Evolutionary conservation across 2,113 vertebrate genomes (phyloP).

Genomic region (Neotoma lepida): DNA sequence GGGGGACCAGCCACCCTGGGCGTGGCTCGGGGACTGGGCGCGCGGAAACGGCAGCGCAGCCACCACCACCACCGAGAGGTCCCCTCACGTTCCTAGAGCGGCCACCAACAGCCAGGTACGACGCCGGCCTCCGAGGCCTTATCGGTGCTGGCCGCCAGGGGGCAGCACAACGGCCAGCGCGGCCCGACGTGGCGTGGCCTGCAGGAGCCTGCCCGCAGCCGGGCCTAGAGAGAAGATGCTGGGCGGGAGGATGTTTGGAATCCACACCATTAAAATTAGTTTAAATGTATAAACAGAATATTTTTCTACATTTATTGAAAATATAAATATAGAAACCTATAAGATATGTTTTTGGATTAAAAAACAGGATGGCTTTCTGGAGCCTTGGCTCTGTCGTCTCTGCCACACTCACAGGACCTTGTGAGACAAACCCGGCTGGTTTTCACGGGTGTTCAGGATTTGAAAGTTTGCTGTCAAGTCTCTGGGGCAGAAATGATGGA

Average conservation of each 20-base stretch:
- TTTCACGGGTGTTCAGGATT: background rate
- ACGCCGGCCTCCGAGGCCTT: background rate
- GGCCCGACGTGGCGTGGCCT: conserved; percentile 53
- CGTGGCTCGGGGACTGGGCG: background rate
- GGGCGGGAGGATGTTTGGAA: background rate
- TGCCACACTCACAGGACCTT: background rate
- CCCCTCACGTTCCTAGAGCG: conserved; percentile 67
- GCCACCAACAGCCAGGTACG: conserved; percentile 65
- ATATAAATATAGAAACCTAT: too few species aligned
- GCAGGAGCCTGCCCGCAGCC: background rate
- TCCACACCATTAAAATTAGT: background rate
- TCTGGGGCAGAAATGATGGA: background rate
- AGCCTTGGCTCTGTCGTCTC: background rate
- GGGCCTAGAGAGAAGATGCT: background rate
- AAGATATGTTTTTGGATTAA: background rate
- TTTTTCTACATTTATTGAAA: background rate
- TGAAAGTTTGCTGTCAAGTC: background rate
- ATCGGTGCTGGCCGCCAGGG: conserved; percentile 49
- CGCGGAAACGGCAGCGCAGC: background rate
- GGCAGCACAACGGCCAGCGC: conserved; percentile 43
- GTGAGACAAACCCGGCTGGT: background rate
- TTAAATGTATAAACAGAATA: background rate
- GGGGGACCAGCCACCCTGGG: background rate
- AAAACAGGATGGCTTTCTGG: background rate
- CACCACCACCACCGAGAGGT: conserved; percentile 70